Evolutionary conservation across 1,140 invertebrate species (phyloP), one percentile per base, ranked within the genome.

Genomic region (Heliconius eleuchia): DNA sequence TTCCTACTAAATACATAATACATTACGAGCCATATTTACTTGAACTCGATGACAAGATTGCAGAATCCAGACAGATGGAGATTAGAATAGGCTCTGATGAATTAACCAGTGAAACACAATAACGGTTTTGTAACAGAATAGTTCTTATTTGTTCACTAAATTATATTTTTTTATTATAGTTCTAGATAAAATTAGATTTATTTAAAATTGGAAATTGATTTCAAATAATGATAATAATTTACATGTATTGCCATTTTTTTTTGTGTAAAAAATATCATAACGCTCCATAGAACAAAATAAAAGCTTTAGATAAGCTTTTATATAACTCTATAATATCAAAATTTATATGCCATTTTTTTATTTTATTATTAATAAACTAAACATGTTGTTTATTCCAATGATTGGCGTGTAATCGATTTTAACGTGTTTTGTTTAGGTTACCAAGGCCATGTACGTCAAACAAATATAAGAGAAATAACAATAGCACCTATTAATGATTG

Each of bases 21-120:
- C 37, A 72, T 39, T 39, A 6, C 37, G 18, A 72, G 71, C n/a
- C 37, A 55, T 71, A 76, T 77, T 71, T 46, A 71, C 30, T 52
- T 27, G 70, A 77, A 77, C 46, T 72, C 50, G 75, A 16, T 76
- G 75, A 71, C 75, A 76, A 46, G 39, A 70, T 71, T 77, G 66
- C 75, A 71, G 75, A 55, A 77, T 55, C 23, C 19, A 46, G 46
- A 77, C 70, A 71, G 46, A 71, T 55, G 70, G 27, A 71, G 60
- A 71, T 77, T 55, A 77, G 70, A 71, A 39, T 52, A 77, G 66
- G 76, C 76, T 77, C 72, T 77, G 76, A 77, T 77, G 76, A 71
- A 77, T 77, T 77, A 77, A 66, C 39, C 60, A 76, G 74, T 50
- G 74, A 46, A n/a, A 16, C 74, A 70, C 57, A 76, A 70, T 60